These are phyloP conservation scores for Dipus sagitta DNA, from an alignment of 2,797 vertebrate species.

Conservation along the genomic window DNA sequence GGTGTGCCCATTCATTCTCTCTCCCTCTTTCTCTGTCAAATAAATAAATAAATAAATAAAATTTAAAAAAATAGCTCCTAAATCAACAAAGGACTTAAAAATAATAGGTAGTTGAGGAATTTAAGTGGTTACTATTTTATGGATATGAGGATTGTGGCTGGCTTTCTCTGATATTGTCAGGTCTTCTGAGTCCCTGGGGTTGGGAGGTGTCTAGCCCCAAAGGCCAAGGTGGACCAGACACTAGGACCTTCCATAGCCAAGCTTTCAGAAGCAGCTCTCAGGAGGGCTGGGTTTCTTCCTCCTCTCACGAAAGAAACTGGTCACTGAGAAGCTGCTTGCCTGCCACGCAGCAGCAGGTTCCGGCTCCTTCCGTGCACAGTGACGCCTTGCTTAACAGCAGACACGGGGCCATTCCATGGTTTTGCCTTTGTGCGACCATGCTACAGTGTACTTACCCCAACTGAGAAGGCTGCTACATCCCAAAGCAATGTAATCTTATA, in stretches of 20 bases:
- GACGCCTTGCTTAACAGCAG: not conserved
- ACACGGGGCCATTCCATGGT: not conserved
- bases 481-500: not conserved
- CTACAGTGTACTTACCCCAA: not conserved
- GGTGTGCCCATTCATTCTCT: too few species aligned
- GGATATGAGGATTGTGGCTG: not conserved
- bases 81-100: not conserved
- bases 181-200: not conserved
- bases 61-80: not conserved
- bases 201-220: not conserved
- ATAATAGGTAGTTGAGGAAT: not conserved
- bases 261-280: not conserved
- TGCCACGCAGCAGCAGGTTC: too few species aligned
- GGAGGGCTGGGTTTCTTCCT: not conserved
- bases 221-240: not conserved
- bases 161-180: not conserved
- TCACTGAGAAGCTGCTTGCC: not conserved
- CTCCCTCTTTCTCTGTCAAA: too few species aligned
- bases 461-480: not conserved
- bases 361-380: accelerated
- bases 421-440: not conserved
- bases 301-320: not conserved
- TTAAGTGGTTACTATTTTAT: not conserved
- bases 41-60: too few species aligned
- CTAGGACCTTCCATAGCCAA: not conserved